phyloP scores from a whole-genome alignment of 2,888 invertebrate genomes.

The Bellardia bayeri region DNA sequence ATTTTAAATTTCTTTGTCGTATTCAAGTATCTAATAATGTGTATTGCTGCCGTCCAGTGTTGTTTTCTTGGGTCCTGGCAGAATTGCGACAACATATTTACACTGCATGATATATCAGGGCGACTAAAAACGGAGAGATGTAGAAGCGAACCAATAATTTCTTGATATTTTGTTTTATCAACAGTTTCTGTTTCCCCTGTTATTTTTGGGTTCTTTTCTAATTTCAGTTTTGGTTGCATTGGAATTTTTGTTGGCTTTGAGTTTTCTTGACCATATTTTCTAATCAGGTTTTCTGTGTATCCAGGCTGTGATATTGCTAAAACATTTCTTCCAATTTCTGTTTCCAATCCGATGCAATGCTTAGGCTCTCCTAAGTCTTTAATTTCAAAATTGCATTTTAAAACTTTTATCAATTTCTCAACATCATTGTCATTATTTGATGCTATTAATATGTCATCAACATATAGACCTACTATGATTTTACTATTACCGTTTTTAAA shows the following conservation, averaged over 20 bases:
- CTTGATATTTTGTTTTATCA: constrained; percentile 22
- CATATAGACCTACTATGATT: not conserved
- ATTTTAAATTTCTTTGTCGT: no score
- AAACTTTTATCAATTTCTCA: not conserved
- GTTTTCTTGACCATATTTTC: constrained; percentile 41
- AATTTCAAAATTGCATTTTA: constrained; percentile 15
- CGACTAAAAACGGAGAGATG: no score
- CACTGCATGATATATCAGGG: no score
- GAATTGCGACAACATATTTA: no score
- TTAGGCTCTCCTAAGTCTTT: constrained; percentile 30
- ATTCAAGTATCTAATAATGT: no score
- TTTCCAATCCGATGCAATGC: constrained; percentile 43
- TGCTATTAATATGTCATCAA: constrained; percentile 8
- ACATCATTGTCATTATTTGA: constrained; percentile 1
- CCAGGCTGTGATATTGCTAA: constrained; percentile 6
- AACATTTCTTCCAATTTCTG: not conserved
- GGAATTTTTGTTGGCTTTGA: constrained; percentile 38
- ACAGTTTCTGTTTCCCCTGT: constrained; percentile 9
- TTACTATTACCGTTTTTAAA: not conserved
- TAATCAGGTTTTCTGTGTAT: constrained; percentile 3
- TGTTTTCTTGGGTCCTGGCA: not conserved
- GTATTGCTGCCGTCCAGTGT: no score
- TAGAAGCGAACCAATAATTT: no score
- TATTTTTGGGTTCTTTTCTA: constrained; percentile 8
- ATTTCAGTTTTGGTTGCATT: constrained; percentile 12